phyloP scores from a whole-genome alignment of 2,113 vertebrate species.

The Vanacampus margaritifer region DNA sequence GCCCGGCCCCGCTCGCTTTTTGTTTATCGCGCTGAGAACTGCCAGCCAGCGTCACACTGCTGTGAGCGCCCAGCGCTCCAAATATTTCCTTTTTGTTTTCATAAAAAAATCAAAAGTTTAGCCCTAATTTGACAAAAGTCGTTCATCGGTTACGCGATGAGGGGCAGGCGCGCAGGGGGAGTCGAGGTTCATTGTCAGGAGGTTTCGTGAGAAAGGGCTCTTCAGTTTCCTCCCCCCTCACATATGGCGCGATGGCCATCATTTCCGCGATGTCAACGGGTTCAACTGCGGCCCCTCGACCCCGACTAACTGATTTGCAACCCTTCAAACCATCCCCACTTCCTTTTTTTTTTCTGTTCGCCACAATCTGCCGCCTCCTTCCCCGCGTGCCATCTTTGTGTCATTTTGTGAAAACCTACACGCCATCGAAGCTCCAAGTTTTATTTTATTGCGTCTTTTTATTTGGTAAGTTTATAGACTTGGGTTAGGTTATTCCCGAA shows the following conservation, averaged over 20 bases:
- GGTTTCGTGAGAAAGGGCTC: slow-evolving; percentile 15
- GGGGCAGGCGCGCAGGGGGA: neutral
- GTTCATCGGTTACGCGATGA: neutral
- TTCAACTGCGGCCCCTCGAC: slow-evolving; percentile 43
- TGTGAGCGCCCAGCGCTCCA: neutral
- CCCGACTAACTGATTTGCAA: slow-evolving; percentile 28
- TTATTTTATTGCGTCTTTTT: slow-evolving; percentile 3
- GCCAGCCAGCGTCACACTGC: slow-evolving; percentile 9
- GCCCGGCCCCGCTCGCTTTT: slow-evolving; percentile 5
- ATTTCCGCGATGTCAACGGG: slow-evolving; percentile 46
- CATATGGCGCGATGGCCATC: slow-evolving; percentile 20
- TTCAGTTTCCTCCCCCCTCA: neutral
- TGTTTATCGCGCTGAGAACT: slow-evolving; percentile 8
- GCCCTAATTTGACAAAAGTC: slow-evolving; percentile 4
- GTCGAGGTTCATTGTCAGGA: neutral
- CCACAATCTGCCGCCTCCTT: slow-evolving; percentile 20
- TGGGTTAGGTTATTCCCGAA: neutral
- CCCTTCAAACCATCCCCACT: slow-evolving; percentile 32
- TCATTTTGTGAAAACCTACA: slow-evolving; percentile 25
- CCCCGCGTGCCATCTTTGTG: slow-evolving; percentile 24
- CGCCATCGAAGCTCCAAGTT: neutral
- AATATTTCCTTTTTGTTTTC: slow-evolving; percentile 3
- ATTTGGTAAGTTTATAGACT: neutral
- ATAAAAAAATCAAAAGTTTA: slow-evolving; percentile 3
- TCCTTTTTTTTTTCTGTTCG: slow-evolving; percentile 2